phyloP scores from a whole-genome alignment of 2,797 vertebrate species.

The Myripristis jacobus region DNA sequence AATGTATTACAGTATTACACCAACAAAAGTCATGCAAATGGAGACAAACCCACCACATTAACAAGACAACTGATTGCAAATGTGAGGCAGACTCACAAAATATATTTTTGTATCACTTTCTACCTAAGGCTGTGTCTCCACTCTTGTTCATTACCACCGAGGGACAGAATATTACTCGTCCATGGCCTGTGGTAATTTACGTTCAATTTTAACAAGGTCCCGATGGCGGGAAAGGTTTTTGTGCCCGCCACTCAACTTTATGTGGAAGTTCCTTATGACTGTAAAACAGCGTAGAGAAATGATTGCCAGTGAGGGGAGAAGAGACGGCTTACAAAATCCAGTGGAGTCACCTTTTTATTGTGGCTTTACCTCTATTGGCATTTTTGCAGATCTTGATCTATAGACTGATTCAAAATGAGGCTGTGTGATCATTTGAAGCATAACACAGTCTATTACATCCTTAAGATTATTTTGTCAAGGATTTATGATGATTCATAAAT shows the following conservation, averaged over 20 bases:
- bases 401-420: not conserved
- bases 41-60: not conserved
- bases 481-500: not conserved
- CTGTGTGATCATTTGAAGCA: not conserved
- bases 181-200: constrained; percentile 9
- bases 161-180: constrained; percentile 14
- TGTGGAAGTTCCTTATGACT: constrained; percentile 46
- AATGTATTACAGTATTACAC: not conserved
- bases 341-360: not conserved
- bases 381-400: constrained; percentile 19
- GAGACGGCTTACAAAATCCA: constrained; percentile 23
- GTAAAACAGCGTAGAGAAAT: constrained; percentile 25
- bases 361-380: constrained; percentile 1
- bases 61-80: constrained; percentile 18
- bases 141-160: constrained; percentile 15
- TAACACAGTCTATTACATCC: not conserved
- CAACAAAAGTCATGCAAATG: not conserved
- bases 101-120: not conserved
- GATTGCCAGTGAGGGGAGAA: constrained; percentile 1
- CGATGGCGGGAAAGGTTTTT: constrained; percentile 36
- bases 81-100: not conserved
- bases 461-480: not conserved
- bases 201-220: constrained; percentile 39
- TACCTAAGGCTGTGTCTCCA: not conserved
- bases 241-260: constrained; percentile 44